These are phyloP conservation scores for Phymanthus crucifer DNA, from an alignment of 92 coral and sea anemone species.

Conservation along the genomic window DNA sequence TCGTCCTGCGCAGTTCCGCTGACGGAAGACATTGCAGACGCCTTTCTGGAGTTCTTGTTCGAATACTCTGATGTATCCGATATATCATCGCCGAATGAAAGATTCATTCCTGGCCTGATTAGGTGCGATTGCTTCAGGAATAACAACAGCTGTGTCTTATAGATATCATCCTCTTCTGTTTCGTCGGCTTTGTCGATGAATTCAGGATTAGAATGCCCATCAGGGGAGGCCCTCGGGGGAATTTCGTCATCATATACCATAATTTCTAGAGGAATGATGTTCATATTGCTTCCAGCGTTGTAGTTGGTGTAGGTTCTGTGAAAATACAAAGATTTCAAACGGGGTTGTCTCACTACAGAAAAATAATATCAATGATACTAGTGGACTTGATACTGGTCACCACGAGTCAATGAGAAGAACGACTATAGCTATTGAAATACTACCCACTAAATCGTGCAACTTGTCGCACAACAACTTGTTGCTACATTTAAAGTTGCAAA, in stretches of 20 bases:
- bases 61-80: slow-evolving; percentile 65
- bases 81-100: slow-evolving; percentile 56
- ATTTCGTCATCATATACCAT: slow-evolving; percentile 59
- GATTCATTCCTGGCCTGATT: slow-evolving; percentile 54
- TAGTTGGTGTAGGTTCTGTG: slow-evolving; percentile 5
- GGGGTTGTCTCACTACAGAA: no score
- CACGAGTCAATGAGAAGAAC: no score
- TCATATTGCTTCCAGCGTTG: slow-evolving; percentile 29
- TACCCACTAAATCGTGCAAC: no score
- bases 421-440: no score
- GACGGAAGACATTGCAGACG: slow-evolving; percentile 43
- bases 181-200: slow-evolving; percentile 65
- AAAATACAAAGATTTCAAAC: background rate
- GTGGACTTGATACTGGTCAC: no score
- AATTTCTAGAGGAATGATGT: slow-evolving; percentile 61
- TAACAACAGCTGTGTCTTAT: slow-evolving; percentile 80
- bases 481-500: no score
- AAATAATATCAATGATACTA: no score
- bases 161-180: slow-evolving; percentile 86
- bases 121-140: slow-evolving; percentile 84
- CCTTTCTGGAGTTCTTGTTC: slow-evolving; percentile 46
- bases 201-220: slow-evolving; percentile 66
- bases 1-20: slow-evolving; percentile 9
- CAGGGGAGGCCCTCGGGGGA: slow-evolving; percentile 38
- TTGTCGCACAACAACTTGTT: no score